phyloP scores from a whole-genome alignment of 1,140 invertebrate species.

The Lutraria rhynchaena region DNA sequence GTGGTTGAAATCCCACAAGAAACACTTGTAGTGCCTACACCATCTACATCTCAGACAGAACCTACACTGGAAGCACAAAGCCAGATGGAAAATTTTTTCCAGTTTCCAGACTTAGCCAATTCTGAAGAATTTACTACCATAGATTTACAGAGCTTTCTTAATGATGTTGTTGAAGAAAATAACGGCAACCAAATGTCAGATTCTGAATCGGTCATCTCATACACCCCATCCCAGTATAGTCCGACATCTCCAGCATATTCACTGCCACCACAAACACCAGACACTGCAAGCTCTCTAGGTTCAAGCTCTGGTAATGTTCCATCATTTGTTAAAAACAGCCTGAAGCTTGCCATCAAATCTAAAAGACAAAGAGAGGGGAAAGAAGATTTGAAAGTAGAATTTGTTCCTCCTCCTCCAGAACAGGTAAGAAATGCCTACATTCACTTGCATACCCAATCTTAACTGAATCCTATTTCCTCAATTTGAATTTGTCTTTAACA shows the following conservation, averaged over 20 bases:
- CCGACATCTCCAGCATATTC: constrained; percentile 2
- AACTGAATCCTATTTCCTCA: too few species aligned
- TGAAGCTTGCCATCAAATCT: constrained; percentile 93
- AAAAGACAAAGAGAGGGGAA: constrained; percentile 86
- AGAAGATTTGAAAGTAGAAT: constrained; percentile 72
- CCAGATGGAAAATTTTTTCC: constrained; percentile 1
- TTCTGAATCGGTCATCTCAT: constrained; percentile 5
- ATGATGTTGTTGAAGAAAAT: not conserved
- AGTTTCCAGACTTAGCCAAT: not conserved
- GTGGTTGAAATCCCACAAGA: constrained; percentile 1
- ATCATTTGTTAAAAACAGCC: constrained; percentile 93
- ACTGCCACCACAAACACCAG: constrained; percentile 2
- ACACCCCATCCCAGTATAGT: constrained; percentile 36
- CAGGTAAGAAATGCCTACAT: constrained; percentile 63
- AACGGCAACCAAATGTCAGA: not conserved
- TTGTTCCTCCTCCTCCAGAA: constrained; percentile 63
- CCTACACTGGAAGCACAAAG: not conserved
- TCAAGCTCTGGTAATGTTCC: constrained; percentile 83
- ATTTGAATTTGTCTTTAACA: too few species aligned
- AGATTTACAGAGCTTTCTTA: constrained; percentile 8
- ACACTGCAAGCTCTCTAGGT: constrained; percentile 23
- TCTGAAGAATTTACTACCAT: not conserved
- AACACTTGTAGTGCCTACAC: not conserved
- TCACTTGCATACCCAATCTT: too few species aligned
- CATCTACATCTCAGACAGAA: not conserved